Percentiles rank a stretch among this genome's conserved stretches.
These are phyloP conservation scores for Myotis yumanensis DNA, from an alignment of 2,113 vertebrate species.

Conservation along the genomic window DNA sequence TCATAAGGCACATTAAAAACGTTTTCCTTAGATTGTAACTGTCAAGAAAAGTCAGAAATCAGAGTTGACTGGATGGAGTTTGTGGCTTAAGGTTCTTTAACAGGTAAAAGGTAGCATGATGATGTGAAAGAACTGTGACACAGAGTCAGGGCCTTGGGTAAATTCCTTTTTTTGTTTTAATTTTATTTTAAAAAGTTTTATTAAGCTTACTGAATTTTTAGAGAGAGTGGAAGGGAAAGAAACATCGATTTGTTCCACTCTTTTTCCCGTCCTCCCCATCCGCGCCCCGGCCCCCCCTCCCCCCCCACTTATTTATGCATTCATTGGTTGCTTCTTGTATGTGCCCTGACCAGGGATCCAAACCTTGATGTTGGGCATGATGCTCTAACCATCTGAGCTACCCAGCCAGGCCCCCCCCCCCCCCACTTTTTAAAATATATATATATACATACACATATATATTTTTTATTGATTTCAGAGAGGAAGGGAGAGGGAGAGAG, in stretches of 20 bases:
- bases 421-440: too few species aligned
- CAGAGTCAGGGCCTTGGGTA: background rate
- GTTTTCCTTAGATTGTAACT: background rate
- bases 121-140: background rate
- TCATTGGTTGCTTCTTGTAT: background rate
- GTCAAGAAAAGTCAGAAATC: background rate
- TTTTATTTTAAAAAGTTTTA: background rate
- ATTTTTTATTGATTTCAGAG: too few species aligned
- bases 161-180: background rate
- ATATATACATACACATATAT: too few species aligned
- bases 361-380: background rate
- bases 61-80: background rate
- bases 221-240: background rate
- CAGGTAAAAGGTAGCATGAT: background rate
- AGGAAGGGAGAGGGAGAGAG: too few species aligned
- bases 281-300: too few species aligned
- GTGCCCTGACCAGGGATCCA: background rate
- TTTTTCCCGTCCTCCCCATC: too few species aligned
- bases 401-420: too few species aligned
- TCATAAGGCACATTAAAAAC: background rate
- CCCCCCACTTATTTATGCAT: background rate
- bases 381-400: background rate
- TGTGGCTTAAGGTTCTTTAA: background rate
- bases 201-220: background rate
- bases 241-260: background rate